Evolutionary conservation across 2,113 vertebrate genomes (phyloP).

Genomic region (Puma concolor): DNA sequence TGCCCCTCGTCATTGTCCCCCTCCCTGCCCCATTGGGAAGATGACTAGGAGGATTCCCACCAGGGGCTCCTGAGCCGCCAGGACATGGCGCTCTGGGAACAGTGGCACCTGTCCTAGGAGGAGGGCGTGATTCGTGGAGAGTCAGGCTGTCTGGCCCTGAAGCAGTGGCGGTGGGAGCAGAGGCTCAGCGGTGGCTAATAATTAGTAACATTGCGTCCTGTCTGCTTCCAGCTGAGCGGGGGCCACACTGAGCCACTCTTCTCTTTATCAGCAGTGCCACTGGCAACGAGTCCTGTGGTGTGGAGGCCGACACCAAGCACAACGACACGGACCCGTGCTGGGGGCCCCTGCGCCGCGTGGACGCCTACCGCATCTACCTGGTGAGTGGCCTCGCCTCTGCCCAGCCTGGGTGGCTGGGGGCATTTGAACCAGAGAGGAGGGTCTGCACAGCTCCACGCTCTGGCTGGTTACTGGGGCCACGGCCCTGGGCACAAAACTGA

Average conservation of each 20-base stretch:
- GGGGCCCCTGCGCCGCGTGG: constrained; percentile 92
- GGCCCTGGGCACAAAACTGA: not conserved
- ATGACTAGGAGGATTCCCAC: not conserved
- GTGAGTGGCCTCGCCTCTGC: constrained; percentile 85
- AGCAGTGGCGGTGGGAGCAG: accelerated
- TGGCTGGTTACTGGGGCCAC: not conserved
- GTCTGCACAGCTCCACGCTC: not conserved
- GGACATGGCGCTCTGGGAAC: accelerated
- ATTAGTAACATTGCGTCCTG: accelerated
- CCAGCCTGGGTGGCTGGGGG: accelerated
- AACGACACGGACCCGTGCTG: constrained; percentile 96
- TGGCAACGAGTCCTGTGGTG: constrained; percentile 93
- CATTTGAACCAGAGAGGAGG: not conserved
- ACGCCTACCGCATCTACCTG: constrained; percentile 97
- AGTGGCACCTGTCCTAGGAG: not conserved
- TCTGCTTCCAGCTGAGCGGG: not conserved
- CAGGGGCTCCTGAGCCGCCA: accelerated
- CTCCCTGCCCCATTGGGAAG: not conserved
- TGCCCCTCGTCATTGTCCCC: accelerated
- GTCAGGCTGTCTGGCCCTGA: not conserved
- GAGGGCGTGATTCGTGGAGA: accelerated
- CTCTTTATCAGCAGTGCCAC: constrained; percentile 66
- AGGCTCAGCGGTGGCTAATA: accelerated
- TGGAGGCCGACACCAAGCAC: constrained; percentile 89
- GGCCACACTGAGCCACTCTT: not conserved